Evolutionary conservation across 2,113 vertebrate species (phyloP).

Genomic region (Cavia porcellus): DNA sequence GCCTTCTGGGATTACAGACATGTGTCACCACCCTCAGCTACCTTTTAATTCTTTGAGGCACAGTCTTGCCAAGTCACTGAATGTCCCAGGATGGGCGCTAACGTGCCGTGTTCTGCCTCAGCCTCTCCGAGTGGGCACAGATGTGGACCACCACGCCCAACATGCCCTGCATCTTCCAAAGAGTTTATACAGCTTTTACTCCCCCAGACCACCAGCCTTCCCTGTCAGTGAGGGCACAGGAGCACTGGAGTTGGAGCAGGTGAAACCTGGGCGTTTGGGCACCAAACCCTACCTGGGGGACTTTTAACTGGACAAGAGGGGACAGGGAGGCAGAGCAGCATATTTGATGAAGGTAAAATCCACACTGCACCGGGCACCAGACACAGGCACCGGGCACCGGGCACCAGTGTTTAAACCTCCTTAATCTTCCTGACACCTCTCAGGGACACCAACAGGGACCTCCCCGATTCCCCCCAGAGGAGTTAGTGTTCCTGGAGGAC

Average conservation of each 20-base stretch:
- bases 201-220: not conserved
- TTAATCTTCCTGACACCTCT: no score
- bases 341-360: accelerated
- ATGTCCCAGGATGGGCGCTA: not conserved
- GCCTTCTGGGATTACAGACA: not conserved
- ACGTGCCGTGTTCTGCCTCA: not conserved
- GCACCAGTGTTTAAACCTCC: not conserved
- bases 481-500: not conserved
- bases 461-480: not conserved
- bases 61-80: not conserved
- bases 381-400: not conserved
- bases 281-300: not conserved
- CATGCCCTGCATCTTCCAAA: not conserved
- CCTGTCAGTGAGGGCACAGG: not conserved
- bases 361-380: not conserved
- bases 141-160: not conserved
- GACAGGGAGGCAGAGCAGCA: accelerated
- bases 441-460: no score
- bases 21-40: not conserved
- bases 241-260: not conserved
- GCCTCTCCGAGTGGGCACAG: not conserved
- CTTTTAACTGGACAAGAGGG: not conserved
- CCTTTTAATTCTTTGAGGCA: not conserved
- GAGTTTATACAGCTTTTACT: not conserved
- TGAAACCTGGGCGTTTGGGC: not conserved